phyloP scores from a whole-genome alignment of 2,888 invertebrate genomes.

The Eudasyphora cyanicolor region DNA sequence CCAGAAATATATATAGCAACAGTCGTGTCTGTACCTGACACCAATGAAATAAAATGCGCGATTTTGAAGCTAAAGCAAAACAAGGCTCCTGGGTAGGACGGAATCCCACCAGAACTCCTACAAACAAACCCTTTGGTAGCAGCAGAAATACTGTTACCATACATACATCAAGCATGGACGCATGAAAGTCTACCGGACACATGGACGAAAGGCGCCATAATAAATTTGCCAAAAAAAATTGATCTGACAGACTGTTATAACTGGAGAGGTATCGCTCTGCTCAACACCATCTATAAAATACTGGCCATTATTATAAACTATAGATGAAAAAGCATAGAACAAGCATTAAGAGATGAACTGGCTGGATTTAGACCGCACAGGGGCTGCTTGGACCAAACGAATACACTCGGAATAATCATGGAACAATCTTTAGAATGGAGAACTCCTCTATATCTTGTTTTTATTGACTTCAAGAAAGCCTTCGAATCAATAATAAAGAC shows the following conservation, averaged over 20 bases:
- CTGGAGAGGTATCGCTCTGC: too few relatives aligned
- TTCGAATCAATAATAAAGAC: too few relatives aligned
- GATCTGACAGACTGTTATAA: background rate
- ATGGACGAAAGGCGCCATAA: background rate
- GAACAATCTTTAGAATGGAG: too few relatives aligned
- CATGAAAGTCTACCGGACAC: background rate
- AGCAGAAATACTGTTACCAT: background rate
- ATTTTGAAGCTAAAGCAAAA: background rate
- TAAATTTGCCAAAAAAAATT: background rate
- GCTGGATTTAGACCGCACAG: too few relatives aligned
- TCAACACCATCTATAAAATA: background rate
- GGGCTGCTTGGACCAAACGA: too few relatives aligned
- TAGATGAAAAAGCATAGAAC: too few relatives aligned
- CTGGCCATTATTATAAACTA: too few relatives aligned
- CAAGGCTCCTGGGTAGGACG: background rate
- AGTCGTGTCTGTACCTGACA: background rate
- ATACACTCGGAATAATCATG: too few relatives aligned
- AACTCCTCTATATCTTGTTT: too few relatives aligned
- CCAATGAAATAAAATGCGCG: background rate
- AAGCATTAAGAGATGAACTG: too few relatives aligned
- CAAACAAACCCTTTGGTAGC: background rate
- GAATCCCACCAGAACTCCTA: slow-evolving; percentile 15
- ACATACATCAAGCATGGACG: background rate
- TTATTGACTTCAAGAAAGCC: too few relatives aligned
- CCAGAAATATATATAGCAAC: too few relatives aligned